Conservation (phyloP, 2,113 vertebrate species). For the Charadrius vociferus region DNA sequence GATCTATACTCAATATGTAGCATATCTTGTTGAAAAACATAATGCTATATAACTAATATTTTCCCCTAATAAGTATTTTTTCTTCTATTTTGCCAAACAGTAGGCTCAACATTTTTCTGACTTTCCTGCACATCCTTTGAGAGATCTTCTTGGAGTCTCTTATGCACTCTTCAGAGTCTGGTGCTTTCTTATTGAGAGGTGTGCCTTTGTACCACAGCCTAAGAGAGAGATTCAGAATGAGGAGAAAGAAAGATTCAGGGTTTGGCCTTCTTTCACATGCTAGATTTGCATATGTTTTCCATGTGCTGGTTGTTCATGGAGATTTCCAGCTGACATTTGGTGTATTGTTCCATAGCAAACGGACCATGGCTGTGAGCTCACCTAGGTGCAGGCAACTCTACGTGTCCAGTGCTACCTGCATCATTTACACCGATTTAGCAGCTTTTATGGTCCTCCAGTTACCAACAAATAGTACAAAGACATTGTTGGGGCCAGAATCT, state of each 20-base stretch:
- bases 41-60: neutral
- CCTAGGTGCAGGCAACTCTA: neutral
- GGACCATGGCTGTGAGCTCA: neutral
- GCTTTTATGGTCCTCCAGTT: neutral
- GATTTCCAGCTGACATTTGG: neutral
- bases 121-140: neutral
- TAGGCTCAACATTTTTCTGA: neutral
- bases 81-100: neutral
- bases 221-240: neutral
- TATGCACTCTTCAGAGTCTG: neutral
- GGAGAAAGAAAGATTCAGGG: neutral
- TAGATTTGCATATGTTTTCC: neutral
- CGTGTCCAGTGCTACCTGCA: accelerated
- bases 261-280: neutral
- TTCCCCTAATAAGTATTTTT: neutral
- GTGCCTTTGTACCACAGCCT: neutral
- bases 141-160: neutral
- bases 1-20: neutral
- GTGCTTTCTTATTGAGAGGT: neutral
- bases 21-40: neutral
- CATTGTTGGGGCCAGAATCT: accelerated
- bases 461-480: neutral
- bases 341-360: neutral
- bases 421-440: neutral
- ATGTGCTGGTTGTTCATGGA: neutral